A percentile compares a stretch with the other conserved stretches of the same genome.
These are phyloP conservation scores for Drosophila murphyi DNA, from an alignment of 1,140 invertebrate species.

Conservation along the genomic window DNA sequence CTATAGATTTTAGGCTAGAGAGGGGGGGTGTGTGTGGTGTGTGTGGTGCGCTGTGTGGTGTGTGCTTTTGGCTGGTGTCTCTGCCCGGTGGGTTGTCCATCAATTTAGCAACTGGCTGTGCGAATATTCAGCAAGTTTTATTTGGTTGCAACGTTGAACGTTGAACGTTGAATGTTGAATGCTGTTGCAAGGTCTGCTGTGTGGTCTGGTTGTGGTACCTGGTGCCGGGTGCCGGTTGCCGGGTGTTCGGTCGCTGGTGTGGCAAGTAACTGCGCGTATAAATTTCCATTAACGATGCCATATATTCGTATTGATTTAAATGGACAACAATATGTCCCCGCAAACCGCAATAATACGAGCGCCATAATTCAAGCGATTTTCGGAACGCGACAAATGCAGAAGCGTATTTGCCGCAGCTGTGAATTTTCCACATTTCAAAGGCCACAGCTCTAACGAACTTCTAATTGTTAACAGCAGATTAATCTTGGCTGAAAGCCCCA, in stretches of 20 bases:
- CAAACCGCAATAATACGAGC: constrained; percentile 65
- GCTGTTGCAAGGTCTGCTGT: constrained; percentile 21
- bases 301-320: constrained; percentile 83
- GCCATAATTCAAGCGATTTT: constrained; percentile 74
- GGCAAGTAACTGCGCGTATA: constrained; percentile 62
- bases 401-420: constrained; percentile 15
- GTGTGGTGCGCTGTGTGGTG: background rate
- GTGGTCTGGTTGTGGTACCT: constrained; percentile 9
- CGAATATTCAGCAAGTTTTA: constrained; percentile 77
- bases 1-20: constrained; percentile 25
- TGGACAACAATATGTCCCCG: constrained; percentile 50
- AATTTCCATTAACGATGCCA: constrained; percentile 82
- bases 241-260: constrained; percentile 24
- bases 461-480: constrained; percentile 66
- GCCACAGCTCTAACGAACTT: constrained; percentile 63
- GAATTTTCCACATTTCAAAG: background rate
- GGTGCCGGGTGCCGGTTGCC: background rate
- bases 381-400: constrained; percentile 11
- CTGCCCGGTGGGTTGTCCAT: constrained; percentile 68
- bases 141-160: constrained; percentile 53
- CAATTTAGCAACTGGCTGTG: constrained; percentile 73
- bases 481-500: constrained; percentile 42
- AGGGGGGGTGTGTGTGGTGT: background rate
- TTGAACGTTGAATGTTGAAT: constrained; percentile 5
- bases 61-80: constrained; percentile 31